Conservation (phyloP, 2,113 vertebrate genomes). For the Hypocryptadius cinnamomeus region DNA sequence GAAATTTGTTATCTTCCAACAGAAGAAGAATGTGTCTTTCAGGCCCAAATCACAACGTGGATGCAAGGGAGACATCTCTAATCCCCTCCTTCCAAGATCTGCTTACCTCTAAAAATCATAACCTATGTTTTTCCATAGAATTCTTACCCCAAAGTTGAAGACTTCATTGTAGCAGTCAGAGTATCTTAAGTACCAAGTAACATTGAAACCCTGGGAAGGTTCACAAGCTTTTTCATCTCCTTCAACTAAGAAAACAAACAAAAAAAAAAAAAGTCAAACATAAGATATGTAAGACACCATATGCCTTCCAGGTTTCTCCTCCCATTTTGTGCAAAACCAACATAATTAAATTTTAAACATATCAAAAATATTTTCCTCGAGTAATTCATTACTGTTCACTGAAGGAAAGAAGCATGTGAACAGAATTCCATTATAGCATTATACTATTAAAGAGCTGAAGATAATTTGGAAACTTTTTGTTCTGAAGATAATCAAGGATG, state of each 20-base stretch:
- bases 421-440: not conserved
- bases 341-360: not conserved
- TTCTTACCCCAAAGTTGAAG: conserved; percentile 76
- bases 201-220: conserved; percentile 53
- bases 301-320: not conserved
- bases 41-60: not conserved
- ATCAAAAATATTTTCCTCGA: not conserved
- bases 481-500: not conserved
- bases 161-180: conserved; percentile 81
- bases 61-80: not conserved
- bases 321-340: not conserved
- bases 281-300: not conserved
- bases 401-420: not conserved
- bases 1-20: not conserved
- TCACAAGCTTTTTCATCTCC: conserved; percentile 70
- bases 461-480: not conserved
- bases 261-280: not conserved
- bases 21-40: not conserved
- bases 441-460: not conserved
- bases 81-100: not conserved
- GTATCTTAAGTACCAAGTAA: conserved; percentile 77
- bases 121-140: not conserved
- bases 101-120: not conserved
- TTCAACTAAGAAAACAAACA: conserved; percentile 62
- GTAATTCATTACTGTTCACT: not conserved